These are phyloP conservation scores for Dicranocentrus wangi DNA, from an alignment of 2,888 invertebrate genomes.

Conservation along the genomic window DNA sequence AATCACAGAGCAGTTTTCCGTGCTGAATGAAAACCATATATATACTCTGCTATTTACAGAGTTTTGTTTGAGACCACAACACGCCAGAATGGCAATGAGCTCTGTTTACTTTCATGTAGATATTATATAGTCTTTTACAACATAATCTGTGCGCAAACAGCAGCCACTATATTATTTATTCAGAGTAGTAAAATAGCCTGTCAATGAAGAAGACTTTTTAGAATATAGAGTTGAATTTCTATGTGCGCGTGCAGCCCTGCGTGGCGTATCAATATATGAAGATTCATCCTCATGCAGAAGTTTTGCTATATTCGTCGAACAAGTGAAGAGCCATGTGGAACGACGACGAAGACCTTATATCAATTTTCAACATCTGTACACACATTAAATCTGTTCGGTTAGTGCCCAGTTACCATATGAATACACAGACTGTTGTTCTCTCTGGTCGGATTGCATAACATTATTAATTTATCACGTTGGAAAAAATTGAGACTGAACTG, in stretches of 20 bases:
- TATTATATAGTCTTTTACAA: neutral
- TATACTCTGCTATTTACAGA: no score
- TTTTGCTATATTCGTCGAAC: constrained; percentile 5
- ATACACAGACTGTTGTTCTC: neutral
- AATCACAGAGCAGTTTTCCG: neutral
- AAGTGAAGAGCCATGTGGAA: constrained; percentile 29
- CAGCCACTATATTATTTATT: no score
- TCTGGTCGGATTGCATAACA: constrained; percentile 41
- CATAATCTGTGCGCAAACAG: no score
- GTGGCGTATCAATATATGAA: constrained; percentile 15
- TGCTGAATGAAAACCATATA: no score
- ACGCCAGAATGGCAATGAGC: constrained; percentile 25
- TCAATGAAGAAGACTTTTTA: no score
- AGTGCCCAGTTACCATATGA: neutral
- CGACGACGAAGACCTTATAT: neutral
- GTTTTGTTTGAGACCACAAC: no score
- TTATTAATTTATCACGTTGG: constrained; percentile 33
- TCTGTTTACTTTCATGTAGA: constrained; percentile 31
- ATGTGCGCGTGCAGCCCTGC: constrained; percentile 24
- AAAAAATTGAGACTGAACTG: constrained; percentile 40
- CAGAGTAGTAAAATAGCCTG: no score
- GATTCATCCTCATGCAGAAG: neutral
- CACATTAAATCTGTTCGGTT: constrained; percentile 7
- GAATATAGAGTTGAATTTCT: neutral
- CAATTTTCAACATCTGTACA: no score